Evolutionary conservation across 1,140 invertebrate species (phyloP).

Genomic region (Hyles euphorbiae): DNA sequence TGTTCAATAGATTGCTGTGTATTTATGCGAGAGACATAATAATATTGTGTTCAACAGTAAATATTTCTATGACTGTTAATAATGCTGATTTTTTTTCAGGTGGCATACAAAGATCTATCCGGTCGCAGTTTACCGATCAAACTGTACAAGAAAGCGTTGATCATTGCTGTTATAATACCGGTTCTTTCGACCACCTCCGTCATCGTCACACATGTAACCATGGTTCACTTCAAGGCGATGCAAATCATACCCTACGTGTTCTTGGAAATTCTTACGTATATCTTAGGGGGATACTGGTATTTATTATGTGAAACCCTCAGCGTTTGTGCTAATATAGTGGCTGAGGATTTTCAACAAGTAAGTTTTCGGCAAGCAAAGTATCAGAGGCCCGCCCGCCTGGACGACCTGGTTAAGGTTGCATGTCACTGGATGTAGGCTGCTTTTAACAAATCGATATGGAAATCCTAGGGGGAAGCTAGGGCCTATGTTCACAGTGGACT

Average conservation of each 20-base stretch:
- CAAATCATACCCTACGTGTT: slow-evolving; percentile 81
- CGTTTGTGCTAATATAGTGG: slow-evolving; percentile 77
- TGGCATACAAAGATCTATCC: slow-evolving; percentile 75
- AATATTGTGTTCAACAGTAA: too few relatives aligned
- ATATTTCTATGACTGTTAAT: too few relatives aligned
- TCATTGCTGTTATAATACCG: slow-evolving; percentile 75
- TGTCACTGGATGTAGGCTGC: too few relatives aligned
- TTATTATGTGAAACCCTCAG: slow-evolving; percentile 78
- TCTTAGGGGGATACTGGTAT: slow-evolving; percentile 80
- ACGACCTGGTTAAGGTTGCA: too few relatives aligned
- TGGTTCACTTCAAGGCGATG: slow-evolving; percentile 78
- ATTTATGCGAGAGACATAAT: too few relatives aligned
- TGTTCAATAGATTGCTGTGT: too few relatives aligned
- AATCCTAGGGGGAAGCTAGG: too few relatives aligned
- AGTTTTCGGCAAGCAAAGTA: slow-evolving; percentile 1
- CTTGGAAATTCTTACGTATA: slow-evolving; percentile 79
- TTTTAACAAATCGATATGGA: too few relatives aligned
- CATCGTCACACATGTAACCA: slow-evolving; percentile 79
- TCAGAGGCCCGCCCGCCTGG: too few relatives aligned
- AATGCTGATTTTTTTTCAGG: slow-evolving; percentile 31
- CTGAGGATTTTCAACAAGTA: slow-evolving; percentile 79
- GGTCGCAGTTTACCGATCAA: slow-evolving; percentile 66
- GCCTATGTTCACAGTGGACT: too few relatives aligned
- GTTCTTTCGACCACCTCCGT: slow-evolving; percentile 77
- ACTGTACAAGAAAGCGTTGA: slow-evolving; percentile 68